Conservation (phyloP, 2,113 vertebrate species). For the Oreochromis spilurus region DNA sequence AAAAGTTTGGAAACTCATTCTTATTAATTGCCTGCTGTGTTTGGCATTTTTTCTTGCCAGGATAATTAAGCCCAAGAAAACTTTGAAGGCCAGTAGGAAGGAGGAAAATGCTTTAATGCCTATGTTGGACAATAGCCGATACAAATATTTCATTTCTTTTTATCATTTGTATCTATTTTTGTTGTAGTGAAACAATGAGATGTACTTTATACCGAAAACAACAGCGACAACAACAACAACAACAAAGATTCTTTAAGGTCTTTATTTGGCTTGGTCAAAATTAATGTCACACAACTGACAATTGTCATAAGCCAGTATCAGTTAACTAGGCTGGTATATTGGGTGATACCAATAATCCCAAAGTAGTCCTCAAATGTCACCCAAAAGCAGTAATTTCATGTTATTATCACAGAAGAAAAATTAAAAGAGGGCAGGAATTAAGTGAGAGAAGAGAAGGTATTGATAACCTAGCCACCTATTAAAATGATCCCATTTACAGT, state of each 20-base stretch:
- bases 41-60: neutral
- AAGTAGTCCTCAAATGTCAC: neutral
- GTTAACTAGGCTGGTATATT: neutral
- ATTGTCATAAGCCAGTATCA: neutral
- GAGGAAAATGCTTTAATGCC: neutral
- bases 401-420: neutral
- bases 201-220: neutral
- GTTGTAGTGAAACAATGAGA: neutral
- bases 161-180: neutral
- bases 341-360: neutral
- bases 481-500: neutral
- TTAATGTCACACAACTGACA: neutral
- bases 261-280: neutral
- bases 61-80: neutral
- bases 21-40: neutral
- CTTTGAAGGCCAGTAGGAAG: neutral
- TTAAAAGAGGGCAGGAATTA: neutral
- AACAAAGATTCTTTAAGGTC: neutral
- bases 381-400: neutral
- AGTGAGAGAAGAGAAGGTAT: neutral
- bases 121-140: neutral
- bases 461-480: neutral
- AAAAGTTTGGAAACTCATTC: neutral
- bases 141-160: neutral
- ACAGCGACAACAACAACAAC: neutral